Conservation (phyloP, 1,140 invertebrate genomes). For the Meloidogyne floridensis region DNA sequence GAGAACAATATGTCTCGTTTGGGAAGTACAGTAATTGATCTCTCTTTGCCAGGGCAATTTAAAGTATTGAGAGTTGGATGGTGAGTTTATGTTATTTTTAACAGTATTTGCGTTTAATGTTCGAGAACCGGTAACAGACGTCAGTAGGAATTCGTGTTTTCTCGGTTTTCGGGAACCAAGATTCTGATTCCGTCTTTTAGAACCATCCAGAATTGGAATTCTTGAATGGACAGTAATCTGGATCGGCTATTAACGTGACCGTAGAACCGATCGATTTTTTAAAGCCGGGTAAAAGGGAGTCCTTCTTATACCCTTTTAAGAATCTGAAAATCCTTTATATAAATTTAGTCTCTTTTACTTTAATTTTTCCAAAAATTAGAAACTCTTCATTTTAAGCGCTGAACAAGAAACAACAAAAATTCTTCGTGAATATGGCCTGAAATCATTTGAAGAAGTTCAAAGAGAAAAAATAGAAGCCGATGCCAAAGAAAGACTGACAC, state of each 20-base stretch:
- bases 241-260: no score
- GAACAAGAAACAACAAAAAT: conserved; percentile 15
- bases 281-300: neutral
- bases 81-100: neutral
- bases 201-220: no score
- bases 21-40: conserved; percentile 39
- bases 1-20: conserved; percentile 35
- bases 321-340: neutral
- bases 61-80: conserved; percentile 34
- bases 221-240: no score
- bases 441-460: conserved; percentile 17
- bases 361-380: no score
- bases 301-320: no score
- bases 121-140: no score
- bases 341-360: no score
- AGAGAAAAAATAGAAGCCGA: conserved; percentile 8
- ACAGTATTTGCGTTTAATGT: neutral
- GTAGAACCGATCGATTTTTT: no score
- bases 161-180: no score
- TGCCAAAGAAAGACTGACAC: neutral
- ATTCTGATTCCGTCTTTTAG: no score
- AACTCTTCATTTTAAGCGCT: conserved; percentile 10
- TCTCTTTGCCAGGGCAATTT: conserved; percentile 34
- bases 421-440: conserved; percentile 13
- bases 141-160: no score